These are phyloP conservation scores for Eupsittula cactorum DNA, from an alignment of 2,113 vertebrate genomes.

Conservation along the genomic window DNA sequence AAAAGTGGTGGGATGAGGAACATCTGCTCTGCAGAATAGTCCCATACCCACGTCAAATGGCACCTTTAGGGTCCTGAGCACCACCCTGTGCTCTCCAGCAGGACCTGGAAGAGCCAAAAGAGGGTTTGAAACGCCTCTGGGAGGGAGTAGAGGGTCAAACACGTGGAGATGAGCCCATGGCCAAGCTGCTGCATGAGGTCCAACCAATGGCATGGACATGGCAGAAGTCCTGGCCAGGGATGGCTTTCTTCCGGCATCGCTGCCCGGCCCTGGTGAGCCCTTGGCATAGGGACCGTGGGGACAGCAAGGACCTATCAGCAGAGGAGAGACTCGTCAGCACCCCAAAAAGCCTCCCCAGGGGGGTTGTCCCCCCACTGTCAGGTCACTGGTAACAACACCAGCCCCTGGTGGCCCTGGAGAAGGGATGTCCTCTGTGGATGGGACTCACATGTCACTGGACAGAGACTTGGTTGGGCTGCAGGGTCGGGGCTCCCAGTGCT, in stretches of 20 bases:
- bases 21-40: fast-evolving
- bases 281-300: slow-evolving; percentile 66
- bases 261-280: slow-evolving; percentile 77
- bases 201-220: slow-evolving; percentile 65
- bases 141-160: not conserved
- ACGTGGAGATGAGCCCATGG: fast-evolving
- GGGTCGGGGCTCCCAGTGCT: not conserved
- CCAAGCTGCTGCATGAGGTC: slow-evolving; percentile 6
- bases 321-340: not conserved
- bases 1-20: not conserved
- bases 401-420: too few species aligned
- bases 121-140: not conserved
- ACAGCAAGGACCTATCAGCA: slow-evolving; percentile 49
- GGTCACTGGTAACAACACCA: not conserved
- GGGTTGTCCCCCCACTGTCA: not conserved
- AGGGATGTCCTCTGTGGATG: too few species aligned
- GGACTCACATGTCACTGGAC: slow-evolving; percentile 67
- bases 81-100: not conserved
- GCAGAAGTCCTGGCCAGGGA: slow-evolving; percentile 76
- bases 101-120: not conserved
- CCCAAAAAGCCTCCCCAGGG: not conserved
- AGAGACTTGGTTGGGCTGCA: slow-evolving; percentile 44
- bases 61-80: not conserved
- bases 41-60: fast-evolving
- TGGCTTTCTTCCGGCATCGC: slow-evolving; percentile 77